phyloP scores from a whole-genome alignment of 2,113 vertebrate genomes.

The Motacilla alba region DNA sequence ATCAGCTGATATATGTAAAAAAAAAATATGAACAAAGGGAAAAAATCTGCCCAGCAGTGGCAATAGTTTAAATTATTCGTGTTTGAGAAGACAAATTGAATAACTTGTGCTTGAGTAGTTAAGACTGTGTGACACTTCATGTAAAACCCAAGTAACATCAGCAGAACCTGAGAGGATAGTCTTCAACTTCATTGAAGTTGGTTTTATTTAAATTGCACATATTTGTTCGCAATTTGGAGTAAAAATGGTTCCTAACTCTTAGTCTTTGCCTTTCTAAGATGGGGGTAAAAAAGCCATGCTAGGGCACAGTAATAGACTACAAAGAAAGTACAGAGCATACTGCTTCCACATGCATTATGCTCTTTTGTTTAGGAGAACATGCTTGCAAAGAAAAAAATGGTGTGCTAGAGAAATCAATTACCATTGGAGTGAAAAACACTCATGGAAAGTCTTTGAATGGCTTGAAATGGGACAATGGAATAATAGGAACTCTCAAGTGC shows the following conservation, averaged over 20 bases:
- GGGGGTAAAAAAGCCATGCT: too few relatives aligned
- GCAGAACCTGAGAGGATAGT: not conserved
- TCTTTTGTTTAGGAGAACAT: not conserved
- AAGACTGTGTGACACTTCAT: not conserved
- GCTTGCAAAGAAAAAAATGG: not conserved
- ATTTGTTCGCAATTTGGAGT: not conserved
- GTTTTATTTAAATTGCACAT: not conserved
- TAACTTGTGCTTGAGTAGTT: not conserved
- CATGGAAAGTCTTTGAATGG: not conserved
- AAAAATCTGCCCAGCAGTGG: not conserved
- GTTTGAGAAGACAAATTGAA: not conserved
- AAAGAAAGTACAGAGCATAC: not conserved
- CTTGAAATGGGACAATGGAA: not conserved
- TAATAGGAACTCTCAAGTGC: not conserved
- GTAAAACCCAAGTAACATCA: not conserved
- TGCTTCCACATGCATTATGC: not conserved
- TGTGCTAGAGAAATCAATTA: not conserved
- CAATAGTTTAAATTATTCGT: not conserved
- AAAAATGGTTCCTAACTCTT: not conserved
- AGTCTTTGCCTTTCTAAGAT: not conserved
- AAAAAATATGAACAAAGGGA: rapidly evolving
- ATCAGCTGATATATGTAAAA: not conserved
- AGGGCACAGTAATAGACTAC: too few relatives aligned
- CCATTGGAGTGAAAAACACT: not conserved
- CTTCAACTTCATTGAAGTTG: not conserved